A percentile compares a stretch with the other conserved stretches of the same genome.
Evolutionary conservation across 2,888 invertebrate genomes (phyloP).

Genomic region (Tupiocoris notatus): DNA sequence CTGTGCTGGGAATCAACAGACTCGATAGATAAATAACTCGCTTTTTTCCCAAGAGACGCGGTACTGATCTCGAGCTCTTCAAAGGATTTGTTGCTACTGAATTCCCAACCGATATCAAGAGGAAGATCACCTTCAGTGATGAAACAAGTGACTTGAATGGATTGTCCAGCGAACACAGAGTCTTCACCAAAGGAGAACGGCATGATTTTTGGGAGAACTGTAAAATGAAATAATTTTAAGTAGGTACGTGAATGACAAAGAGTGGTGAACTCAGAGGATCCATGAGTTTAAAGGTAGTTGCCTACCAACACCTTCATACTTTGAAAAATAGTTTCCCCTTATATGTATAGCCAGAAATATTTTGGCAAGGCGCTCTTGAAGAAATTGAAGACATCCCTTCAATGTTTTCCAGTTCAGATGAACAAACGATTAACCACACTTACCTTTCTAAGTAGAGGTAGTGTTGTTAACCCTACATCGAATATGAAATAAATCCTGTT

Average conservation of each 20-base stretch:
- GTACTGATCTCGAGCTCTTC: conserved; percentile 59
- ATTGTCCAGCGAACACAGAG: conserved; percentile 49
- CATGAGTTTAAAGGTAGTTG: no score
- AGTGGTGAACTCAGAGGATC: no score
- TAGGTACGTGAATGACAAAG: no score
- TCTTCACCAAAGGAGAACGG: conserved; percentile 50
- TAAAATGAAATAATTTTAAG: conserved; percentile 32
- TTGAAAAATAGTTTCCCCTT: no score
- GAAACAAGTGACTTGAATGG: conserved; percentile 57
- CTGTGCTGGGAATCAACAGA: conserved; percentile 65
- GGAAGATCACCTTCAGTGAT: conserved; percentile 64
- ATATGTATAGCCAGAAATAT: no score
- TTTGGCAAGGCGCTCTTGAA: no score
- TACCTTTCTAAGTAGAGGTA: no score
- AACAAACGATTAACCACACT: no score
- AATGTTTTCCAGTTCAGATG: no score
- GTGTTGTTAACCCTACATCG: no score
- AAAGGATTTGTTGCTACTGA: conserved; percentile 56
- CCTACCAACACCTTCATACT: no score
- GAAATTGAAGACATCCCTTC: no score
- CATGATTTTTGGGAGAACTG: conserved; percentile 49
- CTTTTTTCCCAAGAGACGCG: conserved; percentile 62
- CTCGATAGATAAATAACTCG: conserved; percentile 65
- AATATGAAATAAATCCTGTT: not conserved
- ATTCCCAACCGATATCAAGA: conserved; percentile 66